Evolutionary conservation across 1,140 invertebrate species (phyloP), one percentile per base, ranked within the genome.

Genomic region (Aphidius gifuensis): DNA sequence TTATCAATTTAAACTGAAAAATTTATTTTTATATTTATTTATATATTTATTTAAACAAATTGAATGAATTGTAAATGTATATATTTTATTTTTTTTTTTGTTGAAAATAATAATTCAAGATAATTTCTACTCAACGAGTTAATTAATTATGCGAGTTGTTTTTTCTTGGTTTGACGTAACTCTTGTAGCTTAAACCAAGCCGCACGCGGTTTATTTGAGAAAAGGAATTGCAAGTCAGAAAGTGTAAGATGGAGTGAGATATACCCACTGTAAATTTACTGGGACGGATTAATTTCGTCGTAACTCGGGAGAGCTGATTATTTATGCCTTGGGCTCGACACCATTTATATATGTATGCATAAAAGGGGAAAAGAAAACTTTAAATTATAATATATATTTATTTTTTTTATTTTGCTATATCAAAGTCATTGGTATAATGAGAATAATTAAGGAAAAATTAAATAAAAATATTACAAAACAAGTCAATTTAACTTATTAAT

Each of bases 271-370:
- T 79, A 79, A 79, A 79, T 79, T 71, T 63, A 74, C 64, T 67
- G 66, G 69, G 71, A 72, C 70, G 64, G 73, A 75, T 79, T 78
- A 78, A 79, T 77, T 74, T 71, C 70, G 73, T 71, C 70, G 69
- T 72, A 68, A 71, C 69, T 75, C 65, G 66, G 65, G 69, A 66
- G 66, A 64, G 43, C 66, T 62, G 61, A 70, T 71, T 74, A 77
- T 76, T 77, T 76, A 74, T 74, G 71, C 64, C 51, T 49, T 53
- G 58, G 59, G 51, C 59, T 54, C 21, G 23, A 45, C 21, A 47
- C 46, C 9, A 47, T 47, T 47, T 47, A 4, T 9, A 9, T n/a
- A 47, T 16, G 16, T 16, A 16, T 16, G 43, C 43, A 46, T 23
- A 4, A 46, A n/a, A 46, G 45, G 50, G 50, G 50, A 53, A 53